Evolutionary conservation across 2,888 invertebrate genomes (phyloP), one percentile per base, ranked within the genome.

Genomic region (Drosophila anomalata): DNA sequence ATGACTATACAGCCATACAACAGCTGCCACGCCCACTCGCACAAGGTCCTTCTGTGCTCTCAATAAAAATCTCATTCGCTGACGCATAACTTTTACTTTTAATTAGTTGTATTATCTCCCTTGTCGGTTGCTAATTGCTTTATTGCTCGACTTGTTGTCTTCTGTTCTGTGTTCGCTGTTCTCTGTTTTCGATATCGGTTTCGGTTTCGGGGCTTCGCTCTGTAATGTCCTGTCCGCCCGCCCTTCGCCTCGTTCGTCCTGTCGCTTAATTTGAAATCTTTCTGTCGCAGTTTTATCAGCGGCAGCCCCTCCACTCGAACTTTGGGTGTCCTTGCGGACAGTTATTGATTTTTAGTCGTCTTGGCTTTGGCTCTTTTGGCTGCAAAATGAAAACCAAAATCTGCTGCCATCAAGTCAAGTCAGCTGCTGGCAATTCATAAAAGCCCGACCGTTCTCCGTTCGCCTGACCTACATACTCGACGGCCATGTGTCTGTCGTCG

Each of bases 81-180:
- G 83, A 79, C 83, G 79, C 86, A 84, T 87, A 87, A 84, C 87
- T 84, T 84, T 84, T 85, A 85, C 86, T 85, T 87, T 84, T 84
- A 84, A 84, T 84, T 84, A 84, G 86, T 83, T 83, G 86, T 83
- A 85, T 84, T 84, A 82, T 84, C 86, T 87, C 81, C 87, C 81
- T 81, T 78, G 81, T 84, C 71, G 78, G 39, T 80, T 74, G 77
- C 87, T 84, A 84, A 84, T 84, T 84, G 88, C 84, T 84, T 84
- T 84, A 84, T 86, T 84, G 78, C 87, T 73, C 46, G 50, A 63
- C 65, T 61, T 60, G 78, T 55, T 60, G 78, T 55, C 61, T 59
- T 54, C 75, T 55, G 60, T 60, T 39, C 55, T 17, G 29, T 14
- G 22, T 56, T 46, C 14, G 44, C 46, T 31, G 11, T 36, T 11